A percentile compares a stretch with the other conserved stretches of the same genome.
phyloP scores from a whole-genome alignment of 2,888 invertebrate species.

The Gymnocheta viridis region DNA sequence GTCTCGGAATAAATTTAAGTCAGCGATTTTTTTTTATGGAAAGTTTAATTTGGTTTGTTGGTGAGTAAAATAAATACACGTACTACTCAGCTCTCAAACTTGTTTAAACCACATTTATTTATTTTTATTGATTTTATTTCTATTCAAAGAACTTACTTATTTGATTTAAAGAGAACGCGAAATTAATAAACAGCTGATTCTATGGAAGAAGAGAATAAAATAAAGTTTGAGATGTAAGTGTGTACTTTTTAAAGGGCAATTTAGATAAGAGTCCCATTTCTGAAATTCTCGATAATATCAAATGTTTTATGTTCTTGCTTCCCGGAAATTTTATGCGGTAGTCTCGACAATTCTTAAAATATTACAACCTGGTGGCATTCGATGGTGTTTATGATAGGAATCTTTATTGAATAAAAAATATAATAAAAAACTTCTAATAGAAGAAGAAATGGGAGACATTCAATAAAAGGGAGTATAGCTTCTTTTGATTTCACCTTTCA shows the following conservation, averaged over 20 bases:
- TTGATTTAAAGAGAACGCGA: conserved; percentile 33
- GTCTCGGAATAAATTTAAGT: conserved; percentile 35
- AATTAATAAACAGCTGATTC: conserved; percentile 48
- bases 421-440: too few species aligned
- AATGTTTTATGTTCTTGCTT: neutral
- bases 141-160: conserved; percentile 24
- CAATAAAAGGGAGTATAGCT: too few species aligned
- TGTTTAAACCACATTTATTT: conserved; percentile 40
- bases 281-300: neutral
- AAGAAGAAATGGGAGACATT: too few species aligned
- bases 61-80: conserved; percentile 21
- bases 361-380: too few species aligned
- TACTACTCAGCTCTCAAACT: conserved; percentile 22
- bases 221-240: neutral
- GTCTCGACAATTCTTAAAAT: neutral
- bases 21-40: conserved; percentile 2
- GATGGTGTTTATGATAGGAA: too few species aligned
- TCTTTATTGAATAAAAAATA: too few species aligned
- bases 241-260: neutral
- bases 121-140: conserved; percentile 6
- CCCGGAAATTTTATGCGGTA: neutral
- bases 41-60: conserved; percentile 9
- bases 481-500: too few species aligned
- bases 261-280: neutral
- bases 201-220: neutral